Evolutionary conservation across 37 sponge, comb jelly and placozoan species (phyloP), one percentile per base, ranked within the genome.

Genomic region (Axinella damicornis): DNA sequence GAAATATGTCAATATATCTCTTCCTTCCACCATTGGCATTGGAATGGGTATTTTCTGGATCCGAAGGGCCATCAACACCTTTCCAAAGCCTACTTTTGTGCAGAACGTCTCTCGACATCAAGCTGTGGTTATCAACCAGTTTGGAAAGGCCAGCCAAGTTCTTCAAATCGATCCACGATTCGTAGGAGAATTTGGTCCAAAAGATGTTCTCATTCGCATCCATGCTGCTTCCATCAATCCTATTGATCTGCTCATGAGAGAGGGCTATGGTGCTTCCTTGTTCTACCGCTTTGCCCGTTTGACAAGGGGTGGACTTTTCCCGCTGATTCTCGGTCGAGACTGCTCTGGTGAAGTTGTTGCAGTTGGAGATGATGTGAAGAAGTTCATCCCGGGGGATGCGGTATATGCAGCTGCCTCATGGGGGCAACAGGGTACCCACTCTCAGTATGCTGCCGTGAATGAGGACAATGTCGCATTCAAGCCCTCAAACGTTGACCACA

Each of bases 281-380:
- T 25, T 85, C 15, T 22, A 52, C 18, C 53, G 22, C 1, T 19
- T 83, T 22, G 70, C 74, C 9, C 68, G 17, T 20, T 17, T 38
- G 25, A 63, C 41, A 22, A 1, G 57, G 63, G 38, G 37, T 52
- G 39, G 30, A 59, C 1, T 71, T 25, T 88, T 93, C 54, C 96
- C 96, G 55, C 84, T 82, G 13, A 55, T 90, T 28, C 76, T 96
- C n/a, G 93, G 96, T 18, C 73, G 93, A 63, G 96, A 96, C 68
- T 96, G 94, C 62, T 72, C 96, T 21, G 96, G 96, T 33, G 96
- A 92, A 54, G 91, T 96, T 12, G 86, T 88, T 34, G 93, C 91
- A 21, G 88, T 90, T 24, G 96, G 96, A 39, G 88, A 90, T 22
- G 67, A 83, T 16, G 94, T 92, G 15, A 83, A 25, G 9, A 72